Conservation (phyloP, 2,888 invertebrate species). For the Meliscaeva auricollis region DNA sequence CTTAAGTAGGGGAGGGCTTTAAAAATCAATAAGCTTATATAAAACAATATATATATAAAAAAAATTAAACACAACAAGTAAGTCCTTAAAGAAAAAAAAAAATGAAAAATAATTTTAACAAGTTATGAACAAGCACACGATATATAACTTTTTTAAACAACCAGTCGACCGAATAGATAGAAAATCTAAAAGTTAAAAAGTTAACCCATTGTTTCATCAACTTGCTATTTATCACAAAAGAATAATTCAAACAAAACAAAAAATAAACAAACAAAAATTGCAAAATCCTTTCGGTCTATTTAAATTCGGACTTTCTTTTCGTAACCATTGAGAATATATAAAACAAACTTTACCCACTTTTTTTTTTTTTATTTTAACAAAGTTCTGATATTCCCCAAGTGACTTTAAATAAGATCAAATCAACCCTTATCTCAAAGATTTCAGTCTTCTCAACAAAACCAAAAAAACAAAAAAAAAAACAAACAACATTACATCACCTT, state of each 20-base stretch:
- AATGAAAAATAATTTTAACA: not conserved
- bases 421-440: conserved; percentile 3
- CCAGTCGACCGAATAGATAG: not conserved
- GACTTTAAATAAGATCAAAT: conserved; percentile 24
- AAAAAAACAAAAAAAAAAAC: not conserved
- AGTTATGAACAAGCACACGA: conserved; percentile 7
- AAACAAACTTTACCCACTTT: conserved; percentile 6
- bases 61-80: not conserved
- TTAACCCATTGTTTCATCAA: conserved; percentile 5
- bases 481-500: not conserved
- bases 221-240: not conserved
- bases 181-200: not conserved
- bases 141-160: not conserved
- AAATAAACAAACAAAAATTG: not conserved
- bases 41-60: no score
- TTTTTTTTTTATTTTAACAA: not conserved
- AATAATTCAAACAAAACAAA: not conserved
- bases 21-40: no score
- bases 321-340: not conserved
- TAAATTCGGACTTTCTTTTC: conserved; percentile 2
- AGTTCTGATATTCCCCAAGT: conserved; percentile 3
- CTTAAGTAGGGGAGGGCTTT: no score
- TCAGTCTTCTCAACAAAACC: not conserved
- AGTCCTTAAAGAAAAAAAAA: not conserved
- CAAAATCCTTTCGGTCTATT: no score